Evolutionary conservation across 2,797 vertebrate species (phyloP).

Genomic region (Acanthopagrus latus): DNA sequence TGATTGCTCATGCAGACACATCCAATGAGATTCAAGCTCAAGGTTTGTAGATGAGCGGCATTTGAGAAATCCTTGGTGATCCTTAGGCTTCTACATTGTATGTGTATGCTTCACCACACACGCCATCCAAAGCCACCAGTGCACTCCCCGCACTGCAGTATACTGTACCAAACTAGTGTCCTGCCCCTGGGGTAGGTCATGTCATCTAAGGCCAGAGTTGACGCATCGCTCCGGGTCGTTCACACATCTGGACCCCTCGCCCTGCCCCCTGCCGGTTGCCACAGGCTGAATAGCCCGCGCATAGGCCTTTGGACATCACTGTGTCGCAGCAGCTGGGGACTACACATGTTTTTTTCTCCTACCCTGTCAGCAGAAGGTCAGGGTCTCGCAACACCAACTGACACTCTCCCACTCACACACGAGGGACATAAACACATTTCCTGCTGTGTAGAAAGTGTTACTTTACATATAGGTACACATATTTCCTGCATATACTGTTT

Average conservation of each 20-base stretch:
- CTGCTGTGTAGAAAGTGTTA: slow-evolving; percentile 10
- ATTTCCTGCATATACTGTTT: slow-evolving; percentile 26
- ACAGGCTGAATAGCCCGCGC: slow-evolving; percentile 72
- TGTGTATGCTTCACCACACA: slow-evolving; percentile 15
- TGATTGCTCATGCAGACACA: no score
- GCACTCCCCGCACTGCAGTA: slow-evolving; percentile 28
- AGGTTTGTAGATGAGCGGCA: slow-evolving; percentile 6
- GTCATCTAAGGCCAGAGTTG: slow-evolving; percentile 75
- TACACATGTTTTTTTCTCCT: slow-evolving; percentile 70
- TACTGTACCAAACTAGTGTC: slow-evolving; percentile 69
- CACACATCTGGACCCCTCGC: slow-evolving; percentile 81
- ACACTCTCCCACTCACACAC: slow-evolving; percentile 27
- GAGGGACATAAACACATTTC: slow-evolving; percentile 15
- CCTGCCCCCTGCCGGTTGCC: slow-evolving; percentile 75
- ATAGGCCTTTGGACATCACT: slow-evolving; percentile 74
- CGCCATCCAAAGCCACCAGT: slow-evolving; percentile 51
- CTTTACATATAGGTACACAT: slow-evolving; percentile 17
- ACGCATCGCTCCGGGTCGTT: slow-evolving; percentile 76
- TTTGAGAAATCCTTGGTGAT: slow-evolving; percentile 21
- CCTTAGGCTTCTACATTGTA: background rate
- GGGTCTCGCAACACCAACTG: slow-evolving; percentile 60
- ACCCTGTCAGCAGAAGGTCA: slow-evolving; percentile 82
- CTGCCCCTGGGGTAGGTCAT: slow-evolving; percentile 82
- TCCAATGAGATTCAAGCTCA: background rate
- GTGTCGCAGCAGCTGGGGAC: slow-evolving; percentile 80